Base-by-base conservation (phyloP, 2,113 vertebrate species). In the Mobula birostris region DNA sequence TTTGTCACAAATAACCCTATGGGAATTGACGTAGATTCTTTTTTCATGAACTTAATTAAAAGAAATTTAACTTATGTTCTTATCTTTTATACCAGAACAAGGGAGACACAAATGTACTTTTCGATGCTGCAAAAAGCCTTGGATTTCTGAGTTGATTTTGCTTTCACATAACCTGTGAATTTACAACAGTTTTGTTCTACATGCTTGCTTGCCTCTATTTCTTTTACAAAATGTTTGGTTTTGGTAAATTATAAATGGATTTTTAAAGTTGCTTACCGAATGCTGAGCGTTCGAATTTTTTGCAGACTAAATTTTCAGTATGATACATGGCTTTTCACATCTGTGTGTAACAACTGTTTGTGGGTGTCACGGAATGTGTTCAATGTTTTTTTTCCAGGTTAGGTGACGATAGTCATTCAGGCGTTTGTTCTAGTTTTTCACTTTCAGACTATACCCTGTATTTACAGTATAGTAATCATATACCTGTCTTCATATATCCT, bases 1-100 rank as follows among this genome's bases (percentile, higher is more conserved):
- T 91, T 70, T 40, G 63, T 36, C 32, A 72, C 66, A 72, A 92
- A n/a, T 92, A 24, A 74, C 7, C 74, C 82, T 32, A 15, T 72
- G 19, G 48, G 24, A 36, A 94, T 40, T 94, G 68, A 87, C 94
- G 29, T 91, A 63, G 66, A 19, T 32, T 94, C 56, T 94, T 74
- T 83, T 92, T 70, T 70, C 27, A 63, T 12, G n/a, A 83, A 94
- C 11, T 48, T 63, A 93, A 76, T 76, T 74, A 5, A 56, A 48
- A 56, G 11, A 93, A 93, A 74, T 79, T 93, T 94, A 94, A 94
- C 66, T 88, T 94, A 63, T 92, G 5, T 91, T 94, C 83, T 94
- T 76, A 40, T 48, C 68, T 82, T 72, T 66, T 94, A 92, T 32
- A 80, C 88, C 76, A 88, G 56, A 87, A 66, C 21, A 94, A 40